Conservation (phyloP, 2,797 vertebrate species). For the Phaenicophaeus curvirostris region DNA sequence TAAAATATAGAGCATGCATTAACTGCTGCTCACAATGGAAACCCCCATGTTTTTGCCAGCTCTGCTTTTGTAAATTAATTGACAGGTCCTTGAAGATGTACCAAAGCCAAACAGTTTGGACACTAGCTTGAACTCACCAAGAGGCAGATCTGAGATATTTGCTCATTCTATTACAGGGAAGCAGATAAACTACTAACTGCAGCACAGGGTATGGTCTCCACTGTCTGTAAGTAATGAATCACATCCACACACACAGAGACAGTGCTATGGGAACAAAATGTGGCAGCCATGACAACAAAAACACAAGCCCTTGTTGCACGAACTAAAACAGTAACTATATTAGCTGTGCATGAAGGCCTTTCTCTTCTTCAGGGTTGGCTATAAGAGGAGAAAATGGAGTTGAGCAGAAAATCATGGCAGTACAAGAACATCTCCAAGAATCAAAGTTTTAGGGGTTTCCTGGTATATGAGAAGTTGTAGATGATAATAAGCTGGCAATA, state of each 20-base stretch:
- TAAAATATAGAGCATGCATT: background rate
- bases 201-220: background rate
- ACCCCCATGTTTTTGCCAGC: background rate
- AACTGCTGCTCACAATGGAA: background rate
- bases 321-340: background rate
- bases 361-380: background rate
- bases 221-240: constrained; percentile 33
- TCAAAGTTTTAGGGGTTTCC: background rate
- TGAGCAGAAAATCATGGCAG: background rate
- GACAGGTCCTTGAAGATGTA: background rate
- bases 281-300: constrained; percentile 42
- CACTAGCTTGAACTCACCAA: background rate
- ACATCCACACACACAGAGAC: background rate
- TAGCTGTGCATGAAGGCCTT: background rate
- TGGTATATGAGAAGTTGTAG: background rate
- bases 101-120: background rate
- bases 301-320: background rate
- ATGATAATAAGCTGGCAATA: background rate
- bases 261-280: constrained; percentile 47
- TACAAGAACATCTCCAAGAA: background rate
- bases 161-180: background rate
- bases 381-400: background rate
- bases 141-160: background rate
- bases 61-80: constrained; percentile 3
- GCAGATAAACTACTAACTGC: background rate